Conservation (phyloP, 2,113 vertebrate species). For the Empidonax traillii region DNA sequence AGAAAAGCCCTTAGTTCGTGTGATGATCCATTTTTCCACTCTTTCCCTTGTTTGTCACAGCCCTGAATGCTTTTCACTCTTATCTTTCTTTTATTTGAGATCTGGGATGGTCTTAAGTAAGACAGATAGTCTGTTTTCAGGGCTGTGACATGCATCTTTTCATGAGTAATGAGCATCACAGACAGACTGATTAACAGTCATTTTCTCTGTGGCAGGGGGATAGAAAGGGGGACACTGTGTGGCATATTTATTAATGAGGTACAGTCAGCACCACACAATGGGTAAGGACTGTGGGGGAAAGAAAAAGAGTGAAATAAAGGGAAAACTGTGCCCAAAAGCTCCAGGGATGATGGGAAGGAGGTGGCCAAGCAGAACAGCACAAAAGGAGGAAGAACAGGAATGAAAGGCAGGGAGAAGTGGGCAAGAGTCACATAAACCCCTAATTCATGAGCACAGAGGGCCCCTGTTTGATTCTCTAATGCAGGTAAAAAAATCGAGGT, state of each 20-base stretch:
- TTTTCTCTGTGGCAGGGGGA: not conserved
- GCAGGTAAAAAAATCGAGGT: not conserved
- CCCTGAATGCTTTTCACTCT: not conserved
- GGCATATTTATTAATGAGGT: conserved; percentile 21
- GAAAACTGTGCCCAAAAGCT: not conserved
- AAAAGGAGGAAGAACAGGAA: not conserved
- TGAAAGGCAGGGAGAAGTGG: not conserved
- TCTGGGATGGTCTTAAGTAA: conserved; percentile 15
- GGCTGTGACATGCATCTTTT: not conserved
- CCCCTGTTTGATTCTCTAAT: not conserved
- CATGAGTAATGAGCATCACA: conserved; percentile 27
- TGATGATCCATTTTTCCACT: not conserved
- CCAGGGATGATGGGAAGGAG: not conserved
- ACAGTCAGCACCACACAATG: not conserved
- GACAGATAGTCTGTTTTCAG: conserved; percentile 20
- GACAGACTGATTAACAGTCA: not conserved
- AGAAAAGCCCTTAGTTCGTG: not conserved
- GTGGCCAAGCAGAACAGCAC: not conserved
- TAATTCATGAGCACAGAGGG: not conserved
- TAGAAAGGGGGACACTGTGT: not conserved
- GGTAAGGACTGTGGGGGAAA: not conserved
- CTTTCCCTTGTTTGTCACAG: not conserved
- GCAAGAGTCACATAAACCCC: not conserved
- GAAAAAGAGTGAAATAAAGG: not conserved
- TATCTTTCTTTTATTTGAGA: conserved; percentile 19